Base-by-base conservation (phyloP, 2,888 invertebrate species). In the Emmelina monodactyla region DNA sequence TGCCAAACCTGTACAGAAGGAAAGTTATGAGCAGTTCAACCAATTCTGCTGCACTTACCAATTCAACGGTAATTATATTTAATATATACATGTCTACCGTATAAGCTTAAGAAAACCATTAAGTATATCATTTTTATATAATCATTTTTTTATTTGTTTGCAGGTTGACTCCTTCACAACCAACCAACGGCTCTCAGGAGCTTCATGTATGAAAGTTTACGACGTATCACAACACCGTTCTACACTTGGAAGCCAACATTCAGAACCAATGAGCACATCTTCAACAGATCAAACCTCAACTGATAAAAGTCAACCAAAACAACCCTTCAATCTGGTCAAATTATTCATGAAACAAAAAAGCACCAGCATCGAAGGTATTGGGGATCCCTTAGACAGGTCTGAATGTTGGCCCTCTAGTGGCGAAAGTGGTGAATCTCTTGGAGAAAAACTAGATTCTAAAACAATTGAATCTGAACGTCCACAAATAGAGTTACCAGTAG, bases 261-360 rank as follows among this genome's bases (percentile, higher is more conserved):
- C 80, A 12, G 81, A 82, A 47, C 72, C 78, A 19, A 80, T 81
- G 81, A 80, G 80, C 45, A 79, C 79, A 30, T 81, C 81, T 19
- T 80, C 81, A 11, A 79, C 78, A 32, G 81, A 82, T 43, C 79
- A 75, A 47, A 63, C 71, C 13, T 70, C 76, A 32, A 66, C 75
- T 16, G 79, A 80, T 32, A 80, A 76, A 62, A 82, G 72, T 49
- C 78, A 73, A 67, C 83, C 86, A 48, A 85, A 88, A 43, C 87
- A 87, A 54, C 86, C 89, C 47, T 87, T 93, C 62, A 93, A 88
- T 67, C 83, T 94, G 55, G 91, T 94, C 29, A 91, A 91, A 65
- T 79, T 93, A 45, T 94, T 93, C 58, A 93, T 94, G 83, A 92
- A 93, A 64, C 93, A 93, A 59, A 92, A 92, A 63, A 92, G 91